Evolutionary conservation across 2,797 vertebrate genomes (phyloP).

Genomic region (Taenioides sp.): DNA sequence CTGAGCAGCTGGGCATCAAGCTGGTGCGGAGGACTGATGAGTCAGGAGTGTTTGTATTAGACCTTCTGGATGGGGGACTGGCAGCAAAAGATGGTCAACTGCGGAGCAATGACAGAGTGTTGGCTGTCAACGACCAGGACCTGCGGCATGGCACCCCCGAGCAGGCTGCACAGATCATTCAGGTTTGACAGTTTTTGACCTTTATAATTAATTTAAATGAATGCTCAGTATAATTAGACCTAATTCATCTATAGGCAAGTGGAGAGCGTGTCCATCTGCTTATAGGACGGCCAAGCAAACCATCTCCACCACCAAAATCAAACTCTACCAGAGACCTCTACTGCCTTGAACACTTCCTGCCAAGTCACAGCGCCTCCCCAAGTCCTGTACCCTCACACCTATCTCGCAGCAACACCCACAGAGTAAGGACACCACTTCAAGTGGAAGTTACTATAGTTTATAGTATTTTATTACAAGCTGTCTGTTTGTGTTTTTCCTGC

Average conservation of each 20-base stretch:
- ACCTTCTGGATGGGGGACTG: constrained; percentile 93
- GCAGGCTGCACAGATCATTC: constrained; percentile 96
- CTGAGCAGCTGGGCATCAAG: constrained; percentile 97
- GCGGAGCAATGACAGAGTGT: constrained; percentile 90
- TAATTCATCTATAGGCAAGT: constrained; percentile 81
- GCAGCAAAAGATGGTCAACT: constrained; percentile 93
- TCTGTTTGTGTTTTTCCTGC: constrained; percentile 11
- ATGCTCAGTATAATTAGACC: background rate
- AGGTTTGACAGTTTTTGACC: constrained; percentile 75
- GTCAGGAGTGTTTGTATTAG: constrained; percentile 93
- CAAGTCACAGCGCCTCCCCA: constrained; percentile 79
- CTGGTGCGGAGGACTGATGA: constrained; percentile 94
- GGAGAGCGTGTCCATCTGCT: constrained; percentile 93
- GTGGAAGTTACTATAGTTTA: background rate
- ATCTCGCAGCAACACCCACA: constrained; percentile 88
- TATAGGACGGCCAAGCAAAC: constrained; percentile 87
- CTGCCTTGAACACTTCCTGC: constrained; percentile 83
- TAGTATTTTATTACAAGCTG: background rate
- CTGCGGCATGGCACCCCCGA: constrained; percentile 94
- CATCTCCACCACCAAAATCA: constrained; percentile 79
- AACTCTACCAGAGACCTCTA: constrained; percentile 85
- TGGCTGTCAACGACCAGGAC: constrained; percentile 95
- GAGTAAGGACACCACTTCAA: constrained; percentile 76
- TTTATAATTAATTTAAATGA: background rate
- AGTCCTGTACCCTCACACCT: constrained; percentile 87